phyloP scores from a whole-genome alignment of 2,113 vertebrate genomes.

The Aptenodytes forsteri region DNA sequence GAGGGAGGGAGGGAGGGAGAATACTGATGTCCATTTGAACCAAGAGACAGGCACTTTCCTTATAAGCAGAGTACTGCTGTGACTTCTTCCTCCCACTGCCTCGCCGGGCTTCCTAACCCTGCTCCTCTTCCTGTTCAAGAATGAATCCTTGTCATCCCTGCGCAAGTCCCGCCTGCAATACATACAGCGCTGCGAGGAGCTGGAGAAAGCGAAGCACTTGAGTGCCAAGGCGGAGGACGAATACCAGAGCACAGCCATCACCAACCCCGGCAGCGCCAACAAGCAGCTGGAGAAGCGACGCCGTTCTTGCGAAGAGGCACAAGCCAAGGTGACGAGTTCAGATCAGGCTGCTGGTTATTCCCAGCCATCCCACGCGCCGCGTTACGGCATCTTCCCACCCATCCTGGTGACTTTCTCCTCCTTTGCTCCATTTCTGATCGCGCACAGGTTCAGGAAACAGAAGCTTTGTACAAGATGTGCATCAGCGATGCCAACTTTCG shows the following conservation, averaged over 20 bases:
- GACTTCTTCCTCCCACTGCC: background rate
- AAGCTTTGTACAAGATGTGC: constrained; percentile 76
- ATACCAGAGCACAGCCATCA: background rate
- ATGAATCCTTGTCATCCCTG: constrained; percentile 78
- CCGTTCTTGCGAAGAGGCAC: constrained; percentile 87
- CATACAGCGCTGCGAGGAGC: constrained; percentile 85
- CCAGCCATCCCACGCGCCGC: fast-evolving
- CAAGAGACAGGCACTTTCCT: background rate
- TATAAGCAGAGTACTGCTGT: background rate
- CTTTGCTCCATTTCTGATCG: background rate
- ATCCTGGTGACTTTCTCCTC: background rate
- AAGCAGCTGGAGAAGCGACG: constrained; percentile 89
- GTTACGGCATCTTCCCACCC: no score
- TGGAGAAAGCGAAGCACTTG: constrained; percentile 80
- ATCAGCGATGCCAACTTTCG: constrained; percentile 79
- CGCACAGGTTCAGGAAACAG: constrained; percentile 79
- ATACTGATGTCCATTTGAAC: fast-evolving
- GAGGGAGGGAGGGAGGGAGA: no score
- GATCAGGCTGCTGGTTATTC: no score
- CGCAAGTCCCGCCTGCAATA: constrained; percentile 89
- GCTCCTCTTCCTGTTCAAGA: constrained; percentile 51
- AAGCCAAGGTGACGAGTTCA: constrained; percentile 75
- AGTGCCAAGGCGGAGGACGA: constrained; percentile 80
- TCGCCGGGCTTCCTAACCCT: background rate
- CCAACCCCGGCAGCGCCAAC: constrained; percentile 39